Base-by-base conservation (phyloP, 2,113 vertebrate genomes). In the Pyxicephalus adspersus region DNA sequence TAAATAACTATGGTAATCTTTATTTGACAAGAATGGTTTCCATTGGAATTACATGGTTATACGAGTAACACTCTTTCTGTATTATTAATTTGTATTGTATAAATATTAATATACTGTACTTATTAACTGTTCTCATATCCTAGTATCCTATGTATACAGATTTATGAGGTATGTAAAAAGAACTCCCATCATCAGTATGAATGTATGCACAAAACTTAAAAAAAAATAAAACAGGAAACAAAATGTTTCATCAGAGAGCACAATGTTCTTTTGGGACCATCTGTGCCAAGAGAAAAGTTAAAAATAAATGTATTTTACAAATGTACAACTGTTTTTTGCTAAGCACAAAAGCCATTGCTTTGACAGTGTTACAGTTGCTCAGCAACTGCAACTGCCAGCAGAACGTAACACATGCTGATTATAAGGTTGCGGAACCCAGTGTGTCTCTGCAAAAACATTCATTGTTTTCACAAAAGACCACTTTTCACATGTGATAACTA, bases 371-470 rank as follows among this genome's bases (percentile, higher is more conserved):
- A 64, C 28, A 23, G 79, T 81, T 81, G 68, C 79, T 73, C 68
- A 73, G 79, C 79, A 81, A 81, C 79, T 73, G 79, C 79, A 81
- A 81, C 79, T 73, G 79, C 68, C 68, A 38, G 55, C 68, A 74
- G 58, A 63, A 73, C 28, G 58, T 68, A 81, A 81, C 79, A 74
- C 79, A 81, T 73, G 68, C 79, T 81, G 79, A 81, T 81, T 81
- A 74, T 73, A 73, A 81, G 68, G 68, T 81, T 81, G 68, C 60
- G 38, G 60, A 64, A 81, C 68, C 63, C 79, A 74, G 31, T 81
- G 70, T 81, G 66, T 80, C 78, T 66, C 57, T 63, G 67, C 66
- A 64, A 45, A 73, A 61, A 73, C 26, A 29, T 65, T 64, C 50
- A 51, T 81, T 57, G 51, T 38, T 52, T 73, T 64, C 67, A 45